Evolutionary conservation across 2,113 vertebrate genomes (phyloP).

Genomic region (Tachysurus fulvidraco): DNA sequence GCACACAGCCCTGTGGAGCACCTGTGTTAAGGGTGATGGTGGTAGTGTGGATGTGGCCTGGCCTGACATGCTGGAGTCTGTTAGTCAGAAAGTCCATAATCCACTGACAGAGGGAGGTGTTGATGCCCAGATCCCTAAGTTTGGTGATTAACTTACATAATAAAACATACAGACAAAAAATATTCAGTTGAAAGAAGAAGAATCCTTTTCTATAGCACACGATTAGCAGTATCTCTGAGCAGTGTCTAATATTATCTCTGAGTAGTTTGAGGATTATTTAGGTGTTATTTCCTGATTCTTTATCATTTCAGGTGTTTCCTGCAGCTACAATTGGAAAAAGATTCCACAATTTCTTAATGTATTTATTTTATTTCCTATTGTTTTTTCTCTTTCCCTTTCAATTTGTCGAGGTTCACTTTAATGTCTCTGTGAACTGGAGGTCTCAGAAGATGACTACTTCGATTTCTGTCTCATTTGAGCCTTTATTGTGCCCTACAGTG

Average conservation of each 20-base stretch:
- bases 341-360: background rate
- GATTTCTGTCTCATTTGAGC: constrained; percentile 53
- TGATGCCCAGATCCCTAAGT: too few species aligned
- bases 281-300: background rate
- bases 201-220: background rate
- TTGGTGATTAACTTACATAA: too few species aligned
- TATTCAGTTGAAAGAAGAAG: background rate
- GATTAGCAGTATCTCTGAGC: background rate
- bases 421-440: constrained; percentile 36
- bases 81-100: too few species aligned
- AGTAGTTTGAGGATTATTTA: background rate
- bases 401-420: constrained; percentile 37
- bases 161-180: too few species aligned
- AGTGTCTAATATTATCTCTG: background rate
- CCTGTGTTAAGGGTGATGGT: too few species aligned
- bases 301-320: background rate
- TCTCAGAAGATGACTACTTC: constrained; percentile 52
- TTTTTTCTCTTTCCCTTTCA: constrained; percentile 28
- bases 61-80: too few species aligned
- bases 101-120: too few species aligned
- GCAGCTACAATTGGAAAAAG: constrained; percentile 6
- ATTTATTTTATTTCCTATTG: background rate
- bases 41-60: too few species aligned
- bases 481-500: constrained; percentile 52
- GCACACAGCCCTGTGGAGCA: too few species aligned